These are phyloP conservation scores for Loripinus fragilis DNA, from an alignment of 2,888 invertebrate genomes.

Conservation along the genomic window DNA sequence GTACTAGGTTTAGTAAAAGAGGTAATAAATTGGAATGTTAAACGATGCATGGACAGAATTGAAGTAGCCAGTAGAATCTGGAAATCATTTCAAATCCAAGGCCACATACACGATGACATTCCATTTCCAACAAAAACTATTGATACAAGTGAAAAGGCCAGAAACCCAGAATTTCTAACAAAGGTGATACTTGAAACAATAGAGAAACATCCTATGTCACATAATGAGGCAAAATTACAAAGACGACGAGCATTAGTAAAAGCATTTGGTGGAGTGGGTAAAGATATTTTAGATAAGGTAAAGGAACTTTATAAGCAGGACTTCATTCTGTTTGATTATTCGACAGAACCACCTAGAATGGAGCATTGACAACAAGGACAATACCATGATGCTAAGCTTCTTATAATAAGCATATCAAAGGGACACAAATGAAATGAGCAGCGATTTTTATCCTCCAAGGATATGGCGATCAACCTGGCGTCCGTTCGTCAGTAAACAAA, in stretches of 20 bases:
- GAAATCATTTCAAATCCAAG: conserved; percentile 32
- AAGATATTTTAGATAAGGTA: neutral
- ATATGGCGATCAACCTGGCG: too few relatives aligned
- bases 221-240: conserved; percentile 20
- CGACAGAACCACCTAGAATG: neutral
- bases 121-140: neutral
- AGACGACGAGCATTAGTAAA: conserved; percentile 12
- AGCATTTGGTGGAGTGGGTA: conserved; percentile 14
- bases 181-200: conserved; percentile 18
- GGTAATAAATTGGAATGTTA: too few relatives aligned
- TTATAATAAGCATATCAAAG: too few relatives aligned
- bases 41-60: neutral
- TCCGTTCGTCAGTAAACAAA: too few relatives aligned
- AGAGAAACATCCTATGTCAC: neutral
- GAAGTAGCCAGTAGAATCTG: conserved; percentile 14
- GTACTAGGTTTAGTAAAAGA: conserved; percentile 26
- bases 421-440: too few relatives aligned
- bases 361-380: too few relatives aligned
- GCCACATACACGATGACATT: neutral
- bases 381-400: too few relatives aligned
- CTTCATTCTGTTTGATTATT: conserved; percentile 25
- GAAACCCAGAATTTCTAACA: neutral
- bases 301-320: conserved; percentile 24
- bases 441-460: too few relatives aligned
- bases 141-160: neutral